phyloP scores from a whole-genome alignment of 2,888 invertebrate genomes.

The Leucoptera coffeella region DNA sequence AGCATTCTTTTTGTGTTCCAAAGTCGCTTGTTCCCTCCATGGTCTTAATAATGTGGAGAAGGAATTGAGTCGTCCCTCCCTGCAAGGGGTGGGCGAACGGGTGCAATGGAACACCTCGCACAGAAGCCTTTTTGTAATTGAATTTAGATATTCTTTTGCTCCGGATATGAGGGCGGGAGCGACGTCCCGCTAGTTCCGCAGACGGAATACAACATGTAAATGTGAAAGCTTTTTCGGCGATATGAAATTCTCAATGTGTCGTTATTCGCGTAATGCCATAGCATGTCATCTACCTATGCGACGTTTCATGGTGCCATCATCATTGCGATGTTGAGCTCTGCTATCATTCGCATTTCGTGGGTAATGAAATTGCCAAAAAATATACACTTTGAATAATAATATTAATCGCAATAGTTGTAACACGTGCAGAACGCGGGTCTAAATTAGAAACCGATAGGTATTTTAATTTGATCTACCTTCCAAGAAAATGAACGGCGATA shows the following conservation, averaged over 20 bases:
- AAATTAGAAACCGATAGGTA: too few relatives aligned
- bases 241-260: conserved; percentile 37
- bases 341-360: too few relatives aligned
- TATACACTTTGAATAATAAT: too few relatives aligned
- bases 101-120: conserved; percentile 40
- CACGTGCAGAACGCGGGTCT: too few relatives aligned
- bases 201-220: conserved; percentile 22
- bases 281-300: too few relatives aligned
- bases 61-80: conserved; percentile 53
- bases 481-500: conserved; percentile 33
- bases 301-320: too few relatives aligned
- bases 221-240: conserved; percentile 13
- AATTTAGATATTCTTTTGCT: conserved; percentile 49
- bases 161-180: conserved; percentile 36
- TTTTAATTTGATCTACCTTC: conserved; percentile 50
- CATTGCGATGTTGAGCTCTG: too few relatives aligned
- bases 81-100: conserved; percentile 39
- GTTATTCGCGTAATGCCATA: too few relatives aligned
- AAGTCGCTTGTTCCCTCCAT: conserved; percentile 33
- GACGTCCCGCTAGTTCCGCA: conserved; percentile 27
- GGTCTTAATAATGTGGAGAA: conserved; percentile 49
- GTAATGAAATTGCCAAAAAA: too few relatives aligned
- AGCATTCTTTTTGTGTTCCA: conserved; percentile 49
- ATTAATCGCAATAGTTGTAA: too few relatives aligned
- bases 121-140: conserved; percentile 51